Evolutionary conservation across 1,140 invertebrate species (phyloP).

Genomic region (Bombus confusus): DNA sequence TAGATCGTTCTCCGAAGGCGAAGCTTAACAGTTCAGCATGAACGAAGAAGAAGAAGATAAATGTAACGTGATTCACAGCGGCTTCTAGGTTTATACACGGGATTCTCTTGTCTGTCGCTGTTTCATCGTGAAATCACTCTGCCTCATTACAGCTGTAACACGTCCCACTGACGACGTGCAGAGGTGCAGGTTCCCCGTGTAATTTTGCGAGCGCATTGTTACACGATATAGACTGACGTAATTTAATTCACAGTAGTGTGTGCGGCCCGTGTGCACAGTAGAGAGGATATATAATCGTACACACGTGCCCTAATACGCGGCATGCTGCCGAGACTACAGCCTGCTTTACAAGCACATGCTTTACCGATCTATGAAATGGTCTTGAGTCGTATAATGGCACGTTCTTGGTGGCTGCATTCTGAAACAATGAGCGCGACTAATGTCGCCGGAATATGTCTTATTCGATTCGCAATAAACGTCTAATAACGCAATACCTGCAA

Average conservation of each 20-base stretch:
- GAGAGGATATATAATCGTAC: constrained; percentile 60
- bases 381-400: constrained; percentile 26
- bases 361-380: constrained; percentile 62
- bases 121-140: constrained; percentile 57
- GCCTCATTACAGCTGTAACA: constrained; percentile 67
- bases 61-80: constrained; percentile 31
- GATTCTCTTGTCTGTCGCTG: constrained; percentile 41
- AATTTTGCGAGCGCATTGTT: constrained; percentile 68
- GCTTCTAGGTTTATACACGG: constrained; percentile 14
- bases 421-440: constrained; percentile 6
- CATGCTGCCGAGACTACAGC: constrained; percentile 48
- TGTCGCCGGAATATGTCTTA: constrained; percentile 8
- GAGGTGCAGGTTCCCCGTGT: constrained; percentile 56
- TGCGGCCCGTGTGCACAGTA: constrained; percentile 24
- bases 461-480: constrained; percentile 10
- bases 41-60: constrained; percentile 42
- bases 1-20: not conserved
- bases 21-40: constrained; percentile 13
- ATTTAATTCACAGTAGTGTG: constrained; percentile 66
- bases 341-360: constrained; percentile 48
- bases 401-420: not conserved
- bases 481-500: not conserved
- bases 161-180: constrained; percentile 56
- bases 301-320: constrained; percentile 66
- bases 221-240: constrained; percentile 69